phyloP scores from a whole-genome alignment of 2,888 invertebrate species.

The Himalopsyche japonica region DNA sequence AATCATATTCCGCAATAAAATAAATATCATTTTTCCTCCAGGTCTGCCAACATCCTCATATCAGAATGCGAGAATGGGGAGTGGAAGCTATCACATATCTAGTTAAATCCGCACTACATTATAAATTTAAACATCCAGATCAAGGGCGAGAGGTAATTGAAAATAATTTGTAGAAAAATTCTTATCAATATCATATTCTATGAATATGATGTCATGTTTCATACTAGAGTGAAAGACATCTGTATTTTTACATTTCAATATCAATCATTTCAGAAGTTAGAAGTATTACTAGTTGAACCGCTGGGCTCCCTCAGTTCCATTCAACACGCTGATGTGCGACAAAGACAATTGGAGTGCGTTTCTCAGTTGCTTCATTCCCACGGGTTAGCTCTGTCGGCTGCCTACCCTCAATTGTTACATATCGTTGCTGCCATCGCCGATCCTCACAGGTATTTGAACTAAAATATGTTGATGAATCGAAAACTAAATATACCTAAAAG shows the following conservation, averaged over 20 bases:
- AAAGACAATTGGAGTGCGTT: constrained; percentile 92
- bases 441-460: constrained; percentile 75
- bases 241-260: background rate
- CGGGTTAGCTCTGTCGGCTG: constrained; percentile 89
- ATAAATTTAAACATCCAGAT: constrained; percentile 80
- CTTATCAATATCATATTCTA: background rate
- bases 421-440: constrained; percentile 95
- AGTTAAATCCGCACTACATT: constrained; percentile 87
- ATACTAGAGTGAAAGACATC: no score
- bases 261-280: constrained; percentile 61
- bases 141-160: constrained; percentile 76
- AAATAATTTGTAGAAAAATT: background rate
- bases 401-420: constrained; percentile 93
- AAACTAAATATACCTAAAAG: background rate
- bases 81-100: constrained; percentile 95
- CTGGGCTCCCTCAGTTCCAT: constrained; percentile 89
- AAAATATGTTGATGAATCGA: background rate
- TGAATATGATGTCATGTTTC: no score
- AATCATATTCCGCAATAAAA: background rate
- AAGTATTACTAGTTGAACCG: constrained; percentile 84
- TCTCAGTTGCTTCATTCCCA: constrained; percentile 89
- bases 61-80: constrained; percentile 96
- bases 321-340: constrained; percentile 90
- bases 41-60: constrained; percentile 90
- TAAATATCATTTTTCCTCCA: constrained; percentile 37